A percentile compares a stretch with the other conserved stretches of the same genome.
These are phyloP conservation scores for Glareola pratincola DNA, from an alignment of 2,113 vertebrate genomes.

Conservation along the genomic window DNA sequence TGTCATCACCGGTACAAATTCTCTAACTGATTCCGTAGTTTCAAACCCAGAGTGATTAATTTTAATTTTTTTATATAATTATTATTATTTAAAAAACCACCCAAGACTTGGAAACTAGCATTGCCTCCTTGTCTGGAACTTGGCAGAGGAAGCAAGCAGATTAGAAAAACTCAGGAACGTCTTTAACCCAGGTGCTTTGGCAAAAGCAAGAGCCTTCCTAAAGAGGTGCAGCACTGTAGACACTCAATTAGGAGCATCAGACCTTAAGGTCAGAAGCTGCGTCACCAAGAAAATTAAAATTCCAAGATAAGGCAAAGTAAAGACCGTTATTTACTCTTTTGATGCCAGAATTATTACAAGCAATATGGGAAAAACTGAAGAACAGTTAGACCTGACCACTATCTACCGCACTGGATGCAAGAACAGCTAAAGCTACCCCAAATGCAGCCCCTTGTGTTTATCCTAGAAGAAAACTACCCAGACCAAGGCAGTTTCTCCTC, in stretches of 20 bases:
- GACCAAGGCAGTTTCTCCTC: neutral
- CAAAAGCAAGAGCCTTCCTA: neutral
- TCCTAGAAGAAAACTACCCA: neutral
- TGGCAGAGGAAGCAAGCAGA: neutral
- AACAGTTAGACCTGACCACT: neutral
- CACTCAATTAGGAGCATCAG: neutral
- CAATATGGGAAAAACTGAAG: neutral
- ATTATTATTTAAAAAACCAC: neutral
- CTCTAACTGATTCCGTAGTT: neutral
- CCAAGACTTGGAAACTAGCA: neutral
- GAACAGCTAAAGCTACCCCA: neutral
- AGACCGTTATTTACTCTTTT: neutral
- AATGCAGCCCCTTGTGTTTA: neutral
- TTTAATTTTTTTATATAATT: neutral
- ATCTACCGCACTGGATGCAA: rapidly evolving
- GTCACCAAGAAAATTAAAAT: neutral
- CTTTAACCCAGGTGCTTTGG: neutral
- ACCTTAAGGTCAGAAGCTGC: neutral
- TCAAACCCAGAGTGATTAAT: neutral
- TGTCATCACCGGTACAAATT: neutral
- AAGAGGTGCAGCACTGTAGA: neutral
- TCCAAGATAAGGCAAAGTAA: neutral
- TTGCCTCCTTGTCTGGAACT: neutral
- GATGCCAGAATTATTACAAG: neutral
- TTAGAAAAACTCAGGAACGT: neutral